Base-by-base conservation (phyloP, 2,113 vertebrate genomes). In the Chamaea fasciata region DNA sequence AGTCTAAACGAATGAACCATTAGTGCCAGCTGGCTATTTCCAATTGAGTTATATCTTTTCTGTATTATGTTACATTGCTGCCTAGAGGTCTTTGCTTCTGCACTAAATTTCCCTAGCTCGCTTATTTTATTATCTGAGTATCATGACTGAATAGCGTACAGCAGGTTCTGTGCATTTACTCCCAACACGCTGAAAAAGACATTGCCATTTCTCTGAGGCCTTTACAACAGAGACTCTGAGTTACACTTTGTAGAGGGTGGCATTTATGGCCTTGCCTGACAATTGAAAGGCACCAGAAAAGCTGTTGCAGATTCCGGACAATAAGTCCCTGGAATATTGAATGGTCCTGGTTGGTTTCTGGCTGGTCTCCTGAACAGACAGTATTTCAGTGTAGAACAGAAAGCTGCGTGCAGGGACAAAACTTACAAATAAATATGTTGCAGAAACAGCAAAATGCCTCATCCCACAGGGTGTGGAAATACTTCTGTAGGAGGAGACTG, bases 21-120 rank as follows among this genome's bases (percentile, higher is more conserved):
- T 94, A 91, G 92, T 97, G 94, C 95, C 96, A 94, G 73, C 87
- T 85, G 91, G 69, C 88, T 44, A 15, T 92, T 96, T 89, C 73
- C 89, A 91, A 85, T 39, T 81, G 80, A 95, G 73, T 96, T 87
- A 87, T 95, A 91, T 88, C 63, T 89, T 73, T 89, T 80, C 92
- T 84, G 71, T 84, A 35, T 89, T 75, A 70, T 46, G 81, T 67
- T 88, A 82, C 35, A 55, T 42, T 49, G 69, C 74, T 94, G 82
- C 89, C 74, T 90, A 55, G 79, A 91, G 94, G 47, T 65, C 41
- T 84, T 89, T 82, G 69, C 35, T 94, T 95, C 86, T 94, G 78
- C 79, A 67, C 41, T 64, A 68, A 56, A 77, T 90, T 79, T 93
- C 70, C 68, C 50, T 39, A 39, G 82, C 63, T 70, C 10, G 20